Conservation (phyloP, 2,888 invertebrate species). For the Eupithecia abbreviata region DNA sequence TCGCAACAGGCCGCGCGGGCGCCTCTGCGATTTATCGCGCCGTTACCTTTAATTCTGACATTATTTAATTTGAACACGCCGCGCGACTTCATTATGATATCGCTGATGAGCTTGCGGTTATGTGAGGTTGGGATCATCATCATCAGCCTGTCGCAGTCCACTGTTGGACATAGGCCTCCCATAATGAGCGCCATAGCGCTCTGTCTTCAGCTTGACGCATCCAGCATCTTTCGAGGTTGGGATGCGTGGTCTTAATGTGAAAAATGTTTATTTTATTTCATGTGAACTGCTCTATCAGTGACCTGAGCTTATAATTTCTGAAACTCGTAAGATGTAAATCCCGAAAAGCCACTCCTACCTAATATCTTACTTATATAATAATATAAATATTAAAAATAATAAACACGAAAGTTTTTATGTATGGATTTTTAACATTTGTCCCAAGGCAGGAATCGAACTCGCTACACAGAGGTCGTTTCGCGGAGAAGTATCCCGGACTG, state of each 20-base stretch:
- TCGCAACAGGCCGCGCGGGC: conserved; percentile 65
- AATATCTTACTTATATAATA: too few relatives aligned
- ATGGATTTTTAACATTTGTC: too few relatives aligned
- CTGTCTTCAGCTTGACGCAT: too few relatives aligned
- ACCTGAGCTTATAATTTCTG: neutral
- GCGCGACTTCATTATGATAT: conserved; percentile 76
- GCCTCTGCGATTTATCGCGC: conserved; percentile 63
- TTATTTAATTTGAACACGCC: conserved; percentile 78
- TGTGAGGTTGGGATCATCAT: conserved; percentile 6
- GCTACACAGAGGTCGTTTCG: neutral
- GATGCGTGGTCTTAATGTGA: neutral
- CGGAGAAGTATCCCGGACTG: neutral
- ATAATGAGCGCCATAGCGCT: too few relatives aligned
- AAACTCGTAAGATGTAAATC: neutral
- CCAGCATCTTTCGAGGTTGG: too few relatives aligned
- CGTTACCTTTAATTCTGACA: conserved; percentile 75
- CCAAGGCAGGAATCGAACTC: too few relatives aligned
- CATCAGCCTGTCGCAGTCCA: too few relatives aligned
- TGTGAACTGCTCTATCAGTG: neutral
- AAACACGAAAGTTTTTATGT: too few relatives aligned
- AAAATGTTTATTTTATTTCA: neutral
- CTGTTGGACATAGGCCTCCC: too few relatives aligned
- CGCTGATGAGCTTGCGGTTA: conserved; percentile 49
- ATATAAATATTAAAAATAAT: too few relatives aligned
- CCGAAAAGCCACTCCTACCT: neutral